Evolutionary conservation across 2,113 vertebrate species (phyloP), one percentile per base, ranked within the genome.

Genomic region (Montifringilla adamsi): DNA sequence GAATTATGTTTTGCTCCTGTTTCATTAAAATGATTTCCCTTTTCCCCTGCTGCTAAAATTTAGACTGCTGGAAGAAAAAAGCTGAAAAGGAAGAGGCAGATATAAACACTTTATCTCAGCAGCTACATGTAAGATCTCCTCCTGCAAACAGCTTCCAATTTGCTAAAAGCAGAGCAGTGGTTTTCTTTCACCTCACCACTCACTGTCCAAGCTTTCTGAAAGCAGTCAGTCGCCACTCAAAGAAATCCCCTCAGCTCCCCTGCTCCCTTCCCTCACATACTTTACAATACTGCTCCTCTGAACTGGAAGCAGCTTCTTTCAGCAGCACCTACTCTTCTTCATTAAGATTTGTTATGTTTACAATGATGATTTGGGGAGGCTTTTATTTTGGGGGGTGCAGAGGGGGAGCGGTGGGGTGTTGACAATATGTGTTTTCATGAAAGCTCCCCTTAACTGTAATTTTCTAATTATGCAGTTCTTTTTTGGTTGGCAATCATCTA

Each of bases 21-120:
- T 92, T 79, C 35, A 56, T 85, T 79, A 78, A 75, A 92, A 52
- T 24, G 0, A 59, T 37, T 72, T 56, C 16, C 50, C 10, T 30
- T 95, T 94, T 64, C 30, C 21, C 35, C 53, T 83, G 49, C 44
- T 82, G 56, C 39, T 85, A 88, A 90, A 87, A 83, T 60, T 59
- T 49, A 31, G 19, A 37, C 60, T 63, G 66, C 22, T 53, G 8
- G 31, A 75, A 88, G 31, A 33, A 82, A 81, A 82, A 88, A 60
- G 9, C 1, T 0, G 53, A 31, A 70, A 68, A 64, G 35, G 35
- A 52, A 66, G 50, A 86, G 16, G 43, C 39, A 72, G 52, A 66
- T 14, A 56, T 6, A 21, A 83, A 56, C 24, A 49, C 33, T 76
- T 72, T 28, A 56, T 74, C 41, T 78, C 60, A 43, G 43, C 7